Percentiles rank a stretch among this genome's conserved stretches.
These are phyloP conservation scores for Germaria angustata DNA, from an alignment of 2,888 invertebrate genomes.

Conservation along the genomic window DNA sequence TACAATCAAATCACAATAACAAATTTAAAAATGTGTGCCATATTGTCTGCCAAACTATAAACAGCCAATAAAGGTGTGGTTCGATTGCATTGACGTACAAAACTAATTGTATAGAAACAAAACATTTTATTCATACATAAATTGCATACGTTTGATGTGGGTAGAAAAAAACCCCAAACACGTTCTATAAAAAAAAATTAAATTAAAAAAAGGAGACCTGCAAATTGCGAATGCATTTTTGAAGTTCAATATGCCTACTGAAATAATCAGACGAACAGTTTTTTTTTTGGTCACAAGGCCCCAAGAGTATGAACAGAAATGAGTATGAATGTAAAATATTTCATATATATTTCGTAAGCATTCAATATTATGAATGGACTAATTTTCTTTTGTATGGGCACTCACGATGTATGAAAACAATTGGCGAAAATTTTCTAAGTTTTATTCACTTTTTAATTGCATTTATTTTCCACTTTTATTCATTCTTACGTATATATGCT, in stretches of 20 bases:
- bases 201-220: neutral
- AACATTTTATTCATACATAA: slow-evolving; percentile 15
- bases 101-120: slow-evolving; percentile 22
- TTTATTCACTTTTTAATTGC: neutral
- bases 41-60: slow-evolving; percentile 54
- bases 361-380: neutral
- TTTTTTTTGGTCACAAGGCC: slow-evolving; percentile 11
- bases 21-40: slow-evolving; percentile 44
- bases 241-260: slow-evolving; percentile 54
- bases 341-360: too few relatives aligned
- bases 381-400: neutral
- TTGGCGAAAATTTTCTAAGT: neutral
- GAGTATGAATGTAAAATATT: neutral
- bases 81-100: slow-evolving; percentile 29
- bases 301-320: neutral
- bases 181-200: slow-evolving; percentile 24
- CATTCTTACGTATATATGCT: neutral
- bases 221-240: neutral
- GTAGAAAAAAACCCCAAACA: slow-evolving; percentile 36
- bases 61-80: slow-evolving; percentile 51
- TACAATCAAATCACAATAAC: slow-evolving; percentile 4
- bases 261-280: neutral
- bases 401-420: neutral
- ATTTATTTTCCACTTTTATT: neutral
- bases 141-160: slow-evolving; percentile 13